Conservation (phyloP, 2,797 vertebrate species). For the Phrynocephalus forsythii region DNA sequence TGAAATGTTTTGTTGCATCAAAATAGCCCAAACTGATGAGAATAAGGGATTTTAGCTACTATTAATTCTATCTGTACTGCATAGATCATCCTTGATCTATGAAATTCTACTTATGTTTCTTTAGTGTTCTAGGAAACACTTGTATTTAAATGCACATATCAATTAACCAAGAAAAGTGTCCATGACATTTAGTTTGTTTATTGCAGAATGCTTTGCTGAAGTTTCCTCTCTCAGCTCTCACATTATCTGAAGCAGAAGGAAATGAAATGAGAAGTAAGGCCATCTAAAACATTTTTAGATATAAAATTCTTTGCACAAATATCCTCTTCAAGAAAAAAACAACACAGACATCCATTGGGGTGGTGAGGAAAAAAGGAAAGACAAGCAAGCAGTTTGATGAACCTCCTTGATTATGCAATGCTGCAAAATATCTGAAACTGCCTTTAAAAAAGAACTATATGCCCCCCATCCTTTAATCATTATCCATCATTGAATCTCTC, state of each 20-base stretch:
- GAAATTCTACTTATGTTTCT: not conserved
- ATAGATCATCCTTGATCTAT: not conserved
- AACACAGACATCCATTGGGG: not conserved
- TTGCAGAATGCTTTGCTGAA: too few relatives aligned
- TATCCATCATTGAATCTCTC: not conserved
- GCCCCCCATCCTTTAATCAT: too few relatives aligned
- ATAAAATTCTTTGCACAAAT: too few relatives aligned
- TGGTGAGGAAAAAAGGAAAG: not conserved
- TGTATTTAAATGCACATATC: not conserved
- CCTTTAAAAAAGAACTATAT: conserved; percentile 24
- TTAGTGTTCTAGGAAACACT: not conserved
- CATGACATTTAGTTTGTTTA: not conserved
- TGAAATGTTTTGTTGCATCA: too few relatives aligned
- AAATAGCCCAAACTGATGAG: too few relatives aligned
- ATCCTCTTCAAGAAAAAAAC: not conserved
- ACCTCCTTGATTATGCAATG: not conserved
- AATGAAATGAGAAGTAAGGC: not conserved
- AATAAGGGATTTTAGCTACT: too few relatives aligned
- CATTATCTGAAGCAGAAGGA: not conserved
- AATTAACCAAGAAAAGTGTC: not conserved
- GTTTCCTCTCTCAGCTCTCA: too few relatives aligned
- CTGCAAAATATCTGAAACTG: conserved; percentile 54
- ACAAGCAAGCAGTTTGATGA: not conserved
- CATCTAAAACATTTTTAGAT: not conserved
- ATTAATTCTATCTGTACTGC: too few relatives aligned